A percentile compares a stretch with the other conserved stretches of the same genome.
phyloP scores from a whole-genome alignment of 2,113 vertebrate species.

The Eurystomus gularis region DNA sequence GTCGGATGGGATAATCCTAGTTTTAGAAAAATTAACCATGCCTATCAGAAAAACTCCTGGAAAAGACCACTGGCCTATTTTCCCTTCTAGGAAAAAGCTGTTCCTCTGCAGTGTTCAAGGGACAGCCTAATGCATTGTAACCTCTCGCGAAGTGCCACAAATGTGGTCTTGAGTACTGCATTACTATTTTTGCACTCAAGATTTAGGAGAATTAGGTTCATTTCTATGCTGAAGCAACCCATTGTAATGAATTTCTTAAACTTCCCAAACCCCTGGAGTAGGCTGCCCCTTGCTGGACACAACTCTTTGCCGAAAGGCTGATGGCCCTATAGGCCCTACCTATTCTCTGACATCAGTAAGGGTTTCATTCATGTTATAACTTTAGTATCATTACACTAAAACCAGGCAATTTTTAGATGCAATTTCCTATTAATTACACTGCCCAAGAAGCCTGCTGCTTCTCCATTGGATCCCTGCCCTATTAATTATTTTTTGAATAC shows the following conservation, averaged over 20 bases:
- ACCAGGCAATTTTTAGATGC: background rate
- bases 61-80: background rate
- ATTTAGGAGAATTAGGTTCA: background rate
- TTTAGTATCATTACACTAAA: background rate
- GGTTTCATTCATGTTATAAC: background rate
- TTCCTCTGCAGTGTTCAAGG: background rate
- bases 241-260: background rate
- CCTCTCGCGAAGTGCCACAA: rapidly evolving
- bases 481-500: background rate
- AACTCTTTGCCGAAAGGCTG: background rate
- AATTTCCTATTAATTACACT: background rate
- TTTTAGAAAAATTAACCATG: background rate
- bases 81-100: background rate
- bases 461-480: background rate
- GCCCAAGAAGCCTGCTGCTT: background rate
- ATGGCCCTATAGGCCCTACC: rapidly evolving
- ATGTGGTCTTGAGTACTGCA: background rate
- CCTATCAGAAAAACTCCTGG: background rate
- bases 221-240: background rate
- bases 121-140: background rate
- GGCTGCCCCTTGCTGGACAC: background rate
- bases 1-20: background rate
- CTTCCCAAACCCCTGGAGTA: background rate
- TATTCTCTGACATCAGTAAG: background rate
- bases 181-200: background rate